phyloP scores from a whole-genome alignment of 2,797 vertebrate genomes.

The Chloroceryle inda region DNA sequence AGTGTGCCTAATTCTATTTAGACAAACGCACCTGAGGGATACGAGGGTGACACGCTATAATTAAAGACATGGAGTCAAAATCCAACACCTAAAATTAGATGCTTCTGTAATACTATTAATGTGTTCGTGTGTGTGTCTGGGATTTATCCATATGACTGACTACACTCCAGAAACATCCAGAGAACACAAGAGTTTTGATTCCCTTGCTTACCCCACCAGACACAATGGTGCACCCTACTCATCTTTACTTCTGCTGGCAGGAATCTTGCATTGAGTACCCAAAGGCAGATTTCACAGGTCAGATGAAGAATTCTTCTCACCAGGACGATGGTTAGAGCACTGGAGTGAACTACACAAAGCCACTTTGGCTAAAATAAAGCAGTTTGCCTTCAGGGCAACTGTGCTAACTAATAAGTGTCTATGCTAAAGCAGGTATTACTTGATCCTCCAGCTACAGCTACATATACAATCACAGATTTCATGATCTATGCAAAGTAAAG shows the following conservation, averaged over 20 bases:
- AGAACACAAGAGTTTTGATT: neutral
- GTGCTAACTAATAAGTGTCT: neutral
- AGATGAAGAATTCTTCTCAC: neutral
- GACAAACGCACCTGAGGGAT: neutral
- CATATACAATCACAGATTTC: neutral
- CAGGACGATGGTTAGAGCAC: neutral
- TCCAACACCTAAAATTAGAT: neutral
- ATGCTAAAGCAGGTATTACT: neutral
- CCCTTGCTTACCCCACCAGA: neutral
- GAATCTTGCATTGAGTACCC: neutral
- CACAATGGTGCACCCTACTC: neutral
- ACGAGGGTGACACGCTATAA: fast-evolving
- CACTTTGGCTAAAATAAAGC: neutral
- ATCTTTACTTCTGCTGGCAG: neutral
- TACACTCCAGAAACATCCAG: neutral
- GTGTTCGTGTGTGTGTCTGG: neutral
- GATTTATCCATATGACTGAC: neutral
- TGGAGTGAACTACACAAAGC: neutral
- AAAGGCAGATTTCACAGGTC: neutral
- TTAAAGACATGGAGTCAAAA: neutral
- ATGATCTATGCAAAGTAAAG: neutral
- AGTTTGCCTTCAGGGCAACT: neutral
- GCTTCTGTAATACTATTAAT: neutral
- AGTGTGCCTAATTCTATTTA: neutral
- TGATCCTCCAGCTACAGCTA: neutral